These are phyloP conservation scores for Notarius quadriscutis DNA, from an alignment of 2,113 vertebrate genomes.

Conservation along the genomic window DNA sequence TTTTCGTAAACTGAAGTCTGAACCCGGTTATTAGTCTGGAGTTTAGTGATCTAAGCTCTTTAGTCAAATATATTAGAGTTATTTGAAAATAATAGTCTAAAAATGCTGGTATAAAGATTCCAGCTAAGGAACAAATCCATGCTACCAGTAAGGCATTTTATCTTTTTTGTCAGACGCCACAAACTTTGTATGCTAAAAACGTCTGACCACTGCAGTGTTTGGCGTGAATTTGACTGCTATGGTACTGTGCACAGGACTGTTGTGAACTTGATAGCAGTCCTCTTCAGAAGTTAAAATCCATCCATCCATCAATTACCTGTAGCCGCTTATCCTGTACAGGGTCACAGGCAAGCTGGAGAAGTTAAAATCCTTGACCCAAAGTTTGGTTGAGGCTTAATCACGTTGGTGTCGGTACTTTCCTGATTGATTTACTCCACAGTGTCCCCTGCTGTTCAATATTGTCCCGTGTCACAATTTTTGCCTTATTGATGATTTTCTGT, in stretches of 20 bases:
- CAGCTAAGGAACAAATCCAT: background rate
- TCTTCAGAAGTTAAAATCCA: background rate
- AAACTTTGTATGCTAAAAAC: background rate
- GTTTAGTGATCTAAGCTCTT: background rate
- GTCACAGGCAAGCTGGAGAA: background rate
- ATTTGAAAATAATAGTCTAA: background rate
- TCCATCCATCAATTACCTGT: too few species aligned
- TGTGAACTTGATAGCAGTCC: background rate
- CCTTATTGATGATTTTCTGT: background rate
- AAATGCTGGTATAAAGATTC: background rate
- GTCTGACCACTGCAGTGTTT: constrained; percentile 14
- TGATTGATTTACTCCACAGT: constrained; percentile 10
- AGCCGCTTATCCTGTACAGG: too few species aligned
- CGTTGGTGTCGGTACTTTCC: background rate
- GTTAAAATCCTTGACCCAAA: constrained; percentile 10
- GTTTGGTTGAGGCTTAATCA: background rate
- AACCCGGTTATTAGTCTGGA: background rate
- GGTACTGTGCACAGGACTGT: constrained; percentile 32
- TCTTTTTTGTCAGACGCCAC: background rate
- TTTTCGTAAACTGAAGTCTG: background rate
- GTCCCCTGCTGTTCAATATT: constrained; percentile 42
- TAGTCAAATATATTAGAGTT: background rate
- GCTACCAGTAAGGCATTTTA: constrained; percentile 6
- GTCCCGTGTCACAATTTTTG: background rate
- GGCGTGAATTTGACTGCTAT: background rate